These are phyloP conservation scores for Allacma fusca DNA, from an alignment of 2,888 invertebrate species.

Conservation along the genomic window DNA sequence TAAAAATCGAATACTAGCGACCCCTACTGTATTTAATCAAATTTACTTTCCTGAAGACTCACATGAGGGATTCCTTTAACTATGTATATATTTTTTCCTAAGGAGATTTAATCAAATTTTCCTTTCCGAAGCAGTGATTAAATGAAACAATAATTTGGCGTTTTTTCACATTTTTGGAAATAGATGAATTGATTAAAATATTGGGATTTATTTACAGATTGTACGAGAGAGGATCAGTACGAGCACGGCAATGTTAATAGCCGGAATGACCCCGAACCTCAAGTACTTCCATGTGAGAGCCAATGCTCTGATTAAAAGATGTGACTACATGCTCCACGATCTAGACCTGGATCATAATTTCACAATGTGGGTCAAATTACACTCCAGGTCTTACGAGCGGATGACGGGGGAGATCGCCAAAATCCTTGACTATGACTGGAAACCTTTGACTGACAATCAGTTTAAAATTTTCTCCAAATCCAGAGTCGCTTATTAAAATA, in stretches of 20 bases:
- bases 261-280: constrained; percentile 72
- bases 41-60: no score
- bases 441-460: constrained; percentile 72
- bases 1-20: no score
- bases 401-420: constrained; percentile 75
- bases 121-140: no score
- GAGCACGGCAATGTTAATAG: constrained; percentile 76
- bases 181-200: no score
- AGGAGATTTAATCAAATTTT: no score
- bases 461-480: constrained; percentile 65
- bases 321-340: constrained; percentile 65
- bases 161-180: no score
- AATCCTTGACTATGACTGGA: constrained; percentile 73
- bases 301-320: constrained; percentile 75
- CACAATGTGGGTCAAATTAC: constrained; percentile 72
- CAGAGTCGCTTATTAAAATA: neutral
- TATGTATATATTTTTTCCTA: no score
- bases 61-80: no score
- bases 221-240: constrained; percentile 81
- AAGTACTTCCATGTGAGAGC: constrained; percentile 73
- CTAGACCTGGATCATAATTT: constrained; percentile 74
- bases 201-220: no score
- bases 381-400: constrained; percentile 71
- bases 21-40: no score
- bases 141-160: no score